Conservation (phyloP, 2,888 invertebrate genomes). For the Psococerastis gibbosa region DNA sequence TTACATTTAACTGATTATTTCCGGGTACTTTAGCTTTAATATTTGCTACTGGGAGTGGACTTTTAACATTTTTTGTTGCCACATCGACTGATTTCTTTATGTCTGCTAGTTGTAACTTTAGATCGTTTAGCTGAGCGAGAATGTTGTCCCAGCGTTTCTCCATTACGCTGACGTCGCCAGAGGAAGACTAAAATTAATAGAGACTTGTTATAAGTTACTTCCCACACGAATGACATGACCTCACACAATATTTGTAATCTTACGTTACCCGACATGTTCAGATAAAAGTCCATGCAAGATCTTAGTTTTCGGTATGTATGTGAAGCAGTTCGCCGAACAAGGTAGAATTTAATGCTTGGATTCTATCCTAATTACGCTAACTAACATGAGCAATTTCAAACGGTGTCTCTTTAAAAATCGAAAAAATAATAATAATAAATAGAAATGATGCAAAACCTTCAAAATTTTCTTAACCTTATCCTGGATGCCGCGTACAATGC, state of each 20-base stretch:
- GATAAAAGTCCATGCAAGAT: too few species aligned
- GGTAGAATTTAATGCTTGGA: too few species aligned
- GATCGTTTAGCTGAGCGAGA: not conserved
- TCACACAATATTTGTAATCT: too few species aligned
- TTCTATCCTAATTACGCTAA: not conserved
- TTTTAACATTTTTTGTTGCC: not conserved
- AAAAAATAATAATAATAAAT: not conserved
- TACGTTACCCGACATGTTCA: too few species aligned
- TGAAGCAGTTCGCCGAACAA: too few species aligned
- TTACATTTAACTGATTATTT: not conserved
- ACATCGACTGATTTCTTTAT: not conserved
- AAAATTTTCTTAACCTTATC: slow-evolving; percentile 8
- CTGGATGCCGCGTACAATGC: not conserved
- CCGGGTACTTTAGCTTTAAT: not conserved
- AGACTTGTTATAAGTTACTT: too few species aligned
- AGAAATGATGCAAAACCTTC: slow-evolving; percentile 7
- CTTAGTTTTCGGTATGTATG: too few species aligned
- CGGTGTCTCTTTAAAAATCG: not conserved
- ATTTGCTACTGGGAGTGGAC: not conserved
- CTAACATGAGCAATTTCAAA: not conserved
- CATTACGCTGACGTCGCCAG: too few species aligned
- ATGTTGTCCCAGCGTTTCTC: not conserved
- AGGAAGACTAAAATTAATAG: too few species aligned
- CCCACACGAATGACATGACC: too few species aligned
- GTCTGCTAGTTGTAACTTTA: slow-evolving; percentile 1